Base-by-base conservation (phyloP, 2,797 vertebrate genomes). In the Myotis daubentonii region DNA sequence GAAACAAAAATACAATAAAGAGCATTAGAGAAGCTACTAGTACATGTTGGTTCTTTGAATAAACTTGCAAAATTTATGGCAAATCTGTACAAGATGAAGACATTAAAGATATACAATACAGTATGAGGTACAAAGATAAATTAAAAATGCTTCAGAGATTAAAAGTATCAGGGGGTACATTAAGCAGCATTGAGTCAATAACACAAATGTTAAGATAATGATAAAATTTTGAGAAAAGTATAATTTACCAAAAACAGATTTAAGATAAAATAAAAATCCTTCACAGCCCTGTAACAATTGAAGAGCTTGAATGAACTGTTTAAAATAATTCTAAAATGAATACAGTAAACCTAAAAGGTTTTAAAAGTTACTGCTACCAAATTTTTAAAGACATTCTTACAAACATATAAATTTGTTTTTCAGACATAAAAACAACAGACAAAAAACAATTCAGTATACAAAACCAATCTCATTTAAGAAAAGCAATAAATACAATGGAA, bases 211-310 rank as follows among this genome's bases (percentile, higher is more conserved):
- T 82, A 71, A 65, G 6, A 70, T 41, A 49, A 82, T 82, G 25
- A 57, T 87, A 20, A 86, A 79, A 41, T 78, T 86, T 86, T 33
- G 87, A 44, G 30, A 76, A 85, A 94, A 81, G 22, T 47, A 76
- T 15, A 90, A 36, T 66, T 89, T 68, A 49, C 3, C 49, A 76
- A 76, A 76, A 94, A 47, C 28, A 72, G 23, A 57, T 60, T 47
- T 33, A 89, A 44, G 33, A 28, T 60, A 13, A 87, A 68, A 20
- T 30, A 28, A 3, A 93, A 89, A 28, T 36, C 41, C 55, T 87
- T 78, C n/a, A 51, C 5, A 49, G 9, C 66, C 12, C 36, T 92
- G 13, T 30, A 72, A 82, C 6, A 83, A 71, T 84, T 30, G 36
- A 93, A 65, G 53, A 74, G 71, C 9, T 80, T 68, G 44, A 66